Evolutionary conservation across 2,888 invertebrate genomes (phyloP), one percentile per base, ranked within the genome.

Genomic region (Germaria angustata): DNA sequence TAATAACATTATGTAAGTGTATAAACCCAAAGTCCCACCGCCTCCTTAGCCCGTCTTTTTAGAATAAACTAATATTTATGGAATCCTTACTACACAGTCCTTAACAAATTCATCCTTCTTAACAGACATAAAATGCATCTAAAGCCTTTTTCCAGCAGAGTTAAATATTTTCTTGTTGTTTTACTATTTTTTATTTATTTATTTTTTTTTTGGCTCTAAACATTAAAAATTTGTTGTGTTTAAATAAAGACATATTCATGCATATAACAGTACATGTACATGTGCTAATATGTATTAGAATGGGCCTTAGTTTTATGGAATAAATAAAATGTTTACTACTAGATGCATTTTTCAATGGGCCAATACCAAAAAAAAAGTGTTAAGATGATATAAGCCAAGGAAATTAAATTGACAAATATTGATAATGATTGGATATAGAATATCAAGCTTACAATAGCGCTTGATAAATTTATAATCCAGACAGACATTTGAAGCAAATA

Each of bases 171-270:
- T 57, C n/a, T 55, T 68, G 36, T 39, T 72, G 13, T 55, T 49
- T 20, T 55, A 13, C 13, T 9, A 55, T 51, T 3, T 28, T 5
- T 28, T 5, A 28, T 28, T 3, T 28, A 3, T 28, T 28, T 28
- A 5, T 28, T 28, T 28, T 28, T 5, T 28, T 28, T 76, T 73
- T 75, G 72, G 65, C 69, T 73, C 73, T 36, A 72, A 65, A 59
- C 72, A 69, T 66, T 78, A 81, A 73, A 81, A 78, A 68, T 68
- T 77, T 69, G 51, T 63, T 69, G 28, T 55, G 46, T 71, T 76
- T 71, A 44, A 53, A 34, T 9, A 63, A 46, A 63, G 51, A 41
- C 17, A 66, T 9, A 72, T 5, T 51, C 24, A 49, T 57, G 22
- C 36, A 22, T 36, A 39, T 7, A 39, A 22, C 36, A 13, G 13